A percentile compares a stretch with the other conserved stretches of the same genome.
Conservation (phyloP, 2,888 invertebrate genomes). For the Tachina grossa region DNA sequence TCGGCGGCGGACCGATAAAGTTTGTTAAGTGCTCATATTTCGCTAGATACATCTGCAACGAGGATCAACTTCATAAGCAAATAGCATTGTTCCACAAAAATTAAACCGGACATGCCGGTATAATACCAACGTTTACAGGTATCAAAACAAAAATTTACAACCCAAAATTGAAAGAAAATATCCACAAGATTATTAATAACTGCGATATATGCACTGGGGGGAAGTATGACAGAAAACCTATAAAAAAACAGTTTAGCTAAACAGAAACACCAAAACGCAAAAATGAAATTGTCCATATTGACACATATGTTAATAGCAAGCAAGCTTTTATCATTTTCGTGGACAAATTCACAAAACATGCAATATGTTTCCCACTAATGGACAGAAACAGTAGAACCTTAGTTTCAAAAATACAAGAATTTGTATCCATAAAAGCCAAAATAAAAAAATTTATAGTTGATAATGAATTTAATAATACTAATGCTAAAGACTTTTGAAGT, state of each 20-base stretch:
- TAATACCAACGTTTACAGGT: conserved; percentile 3
- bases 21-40: conserved; percentile 17
- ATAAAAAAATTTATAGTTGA: not conserved
- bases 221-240: conserved; percentile 3
- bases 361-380: not conserved
- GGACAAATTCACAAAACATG: conserved; percentile 14
- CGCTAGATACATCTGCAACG: not conserved
- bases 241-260: not conserved
- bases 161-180: too few species aligned
- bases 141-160: conserved; percentile 24
- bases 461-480: conserved; percentile 8
- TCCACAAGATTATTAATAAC: not conserved
- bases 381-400: conserved; percentile 2
- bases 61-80: conserved; percentile 7
- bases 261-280: not conserved
- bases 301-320: not conserved
- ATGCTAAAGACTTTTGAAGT: not conserved
- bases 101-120: conserved; percentile 17
- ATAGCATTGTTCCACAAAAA: conserved; percentile 30
- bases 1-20: not conserved
- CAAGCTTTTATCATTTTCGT: not conserved
- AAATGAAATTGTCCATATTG: not conserved
- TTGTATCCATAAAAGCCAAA: not conserved
- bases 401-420: not conserved
- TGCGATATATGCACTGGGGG: conserved; percentile 8